Evolutionary conservation across 2,113 vertebrate genomes (phyloP), one percentile per base, ranked within the genome.

Genomic region (Melanostigma gelatinosum): DNA sequence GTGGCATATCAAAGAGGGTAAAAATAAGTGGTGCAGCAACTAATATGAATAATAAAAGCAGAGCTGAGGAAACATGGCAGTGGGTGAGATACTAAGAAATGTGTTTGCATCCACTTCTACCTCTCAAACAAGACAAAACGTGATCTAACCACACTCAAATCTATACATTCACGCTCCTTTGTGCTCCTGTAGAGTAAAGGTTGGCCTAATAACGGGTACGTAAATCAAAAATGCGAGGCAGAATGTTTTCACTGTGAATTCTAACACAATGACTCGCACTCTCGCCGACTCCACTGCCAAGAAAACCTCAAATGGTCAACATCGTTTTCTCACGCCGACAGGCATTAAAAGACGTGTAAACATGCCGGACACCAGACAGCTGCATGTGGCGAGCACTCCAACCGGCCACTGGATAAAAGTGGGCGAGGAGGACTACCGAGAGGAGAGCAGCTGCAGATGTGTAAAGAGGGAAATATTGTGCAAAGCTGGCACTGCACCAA

Each of bases 361-460:
- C 77, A 75, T 11, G 36, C 60, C 16, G 64, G 71, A 29, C 29
- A 29, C 62, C 63, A 38, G 72, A 64, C 69, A 65, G 81, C 76
- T 68, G 81, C 77, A 46, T 29, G 62, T 36, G 68, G 57, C 1
- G 54, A 77, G 70, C 54, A 24, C 69, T 40, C 22, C n/a, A 64
- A 57, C 34, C 0, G 60, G 40, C 24, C 3, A 9, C 64, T 76
- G 73, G 73, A 66, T 77, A 20, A 68, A 77, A 60, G 24, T 76
- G 27, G 40, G 29, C 27, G 20, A 36, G 18, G 64, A 52, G 57
- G 76, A 72, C 71, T 50, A 65, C 24, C 7, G 54, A 79, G 81
- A 80, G 72, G 58, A 75, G 75, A 85, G 85, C 85, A 79, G 87
- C 75, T 87, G 89, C 89, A 93, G 90, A 91, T 93, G 86, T 90